Base-by-base conservation (phyloP, 1,140 invertebrate species). In the Euwallacea fornicatus region DNA sequence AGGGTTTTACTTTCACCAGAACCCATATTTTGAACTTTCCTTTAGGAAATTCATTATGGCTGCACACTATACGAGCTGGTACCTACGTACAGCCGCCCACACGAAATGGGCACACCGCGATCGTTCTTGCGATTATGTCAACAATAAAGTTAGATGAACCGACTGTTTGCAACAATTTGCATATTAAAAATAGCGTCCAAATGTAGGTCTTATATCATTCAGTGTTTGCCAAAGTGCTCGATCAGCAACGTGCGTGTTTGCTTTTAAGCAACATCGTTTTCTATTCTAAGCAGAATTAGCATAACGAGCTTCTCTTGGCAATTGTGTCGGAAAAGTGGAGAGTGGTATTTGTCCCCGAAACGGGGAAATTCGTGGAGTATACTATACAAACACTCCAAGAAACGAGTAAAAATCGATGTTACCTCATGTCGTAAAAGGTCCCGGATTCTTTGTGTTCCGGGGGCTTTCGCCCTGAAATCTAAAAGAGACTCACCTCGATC, bases 321-420 rank as follows among this genome's bases (percentile, higher is more conserved):
- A 11, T 50, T 50, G 46, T 13, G 13, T 10, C 46, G 46, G 13
- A 50, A 50, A 13, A 50, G 46, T 33, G 21, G 21, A 33, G 1
- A 33, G 21, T 33, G 21, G 21, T 33, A 50, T 50, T 11, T 13
- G 54, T 21, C 54, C 54, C 8, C 16, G n/a, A 4, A 41, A 61
- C 13, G 42, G 11, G 15, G 16, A 59, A 66, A 66, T 47, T 60
- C 21, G 66, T 61, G 58, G 62, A 69, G 67, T 62, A 69, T 69
- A 69, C 67, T 43, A 58, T 55, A 61, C 58, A 69, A 69, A 69
- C 67, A 69, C 47, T 69, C 56, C 41, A 73, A 73, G 73, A 74
- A 76, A 74, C 56, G 72, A 67, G 62, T 60, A 76, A 76, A 76
- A 76, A 76, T 76, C 75, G 70, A 76, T 76, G 73, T 74, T 73